A percentile compares a stretch with the other conserved stretches of the same genome.
Evolutionary conservation across 2,888 invertebrate genomes (phyloP).

Genomic region (Pandemis heparana): DNA sequence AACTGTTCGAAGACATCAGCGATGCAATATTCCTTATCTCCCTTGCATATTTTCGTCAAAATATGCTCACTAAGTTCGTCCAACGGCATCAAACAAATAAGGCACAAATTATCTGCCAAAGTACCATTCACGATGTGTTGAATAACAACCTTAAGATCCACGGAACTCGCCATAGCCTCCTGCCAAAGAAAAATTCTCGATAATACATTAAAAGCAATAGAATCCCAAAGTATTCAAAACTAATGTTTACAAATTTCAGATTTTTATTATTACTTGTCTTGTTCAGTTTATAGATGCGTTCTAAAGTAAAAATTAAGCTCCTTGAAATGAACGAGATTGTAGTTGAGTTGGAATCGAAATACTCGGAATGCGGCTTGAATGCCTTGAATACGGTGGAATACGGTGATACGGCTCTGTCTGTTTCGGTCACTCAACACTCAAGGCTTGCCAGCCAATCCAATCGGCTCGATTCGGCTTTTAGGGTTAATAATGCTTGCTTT

Average conservation of each 20-base stretch:
- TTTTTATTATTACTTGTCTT: conserved; percentile 29
- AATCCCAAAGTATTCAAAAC: not conserved
- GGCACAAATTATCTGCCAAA: conserved; percentile 66
- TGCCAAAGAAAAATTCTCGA: conserved; percentile 19
- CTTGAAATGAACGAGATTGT: conserved; percentile 21
- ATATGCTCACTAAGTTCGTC: conserved; percentile 64
- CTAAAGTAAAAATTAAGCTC: conserved; percentile 22
- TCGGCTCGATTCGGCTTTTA: no score
- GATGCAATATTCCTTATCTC: conserved; percentile 67
- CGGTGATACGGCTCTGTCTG: no score
- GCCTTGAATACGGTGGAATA: no score
- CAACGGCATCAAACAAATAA: conserved; percentile 68
- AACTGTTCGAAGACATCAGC: conserved; percentile 68
- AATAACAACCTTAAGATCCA: conserved; percentile 66
- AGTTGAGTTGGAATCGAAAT: no score
- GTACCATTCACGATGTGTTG: conserved; percentile 72
- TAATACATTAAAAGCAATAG: conserved; percentile 18
- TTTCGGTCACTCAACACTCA: no score
- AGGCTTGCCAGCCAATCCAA: no score
- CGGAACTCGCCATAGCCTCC: conserved; percentile 58
- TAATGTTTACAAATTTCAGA: conserved; percentile 32
- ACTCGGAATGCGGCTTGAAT: not conserved
- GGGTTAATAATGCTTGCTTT: no score
- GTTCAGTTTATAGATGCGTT: conserved; percentile 40
- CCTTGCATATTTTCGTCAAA: conserved; percentile 70